These are phyloP conservation scores for Chloropsis hardwickii DNA, from an alignment of 2,113 vertebrate genomes.

Conservation along the genomic window DNA sequence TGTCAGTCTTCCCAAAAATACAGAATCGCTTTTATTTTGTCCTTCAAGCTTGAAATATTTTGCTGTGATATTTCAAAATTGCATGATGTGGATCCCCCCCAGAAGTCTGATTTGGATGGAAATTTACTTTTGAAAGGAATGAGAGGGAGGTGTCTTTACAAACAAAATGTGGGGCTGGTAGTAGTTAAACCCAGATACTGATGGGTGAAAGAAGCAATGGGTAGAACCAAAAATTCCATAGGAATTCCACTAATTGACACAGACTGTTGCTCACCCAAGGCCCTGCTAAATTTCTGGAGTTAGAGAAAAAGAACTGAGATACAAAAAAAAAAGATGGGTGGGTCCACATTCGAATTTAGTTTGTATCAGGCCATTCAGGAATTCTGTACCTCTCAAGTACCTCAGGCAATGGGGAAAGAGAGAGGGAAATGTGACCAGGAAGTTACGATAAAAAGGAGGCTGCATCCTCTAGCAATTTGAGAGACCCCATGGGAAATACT, in stretches of 20 bases:
- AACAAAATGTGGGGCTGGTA: not conserved
- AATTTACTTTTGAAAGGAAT: not conserved
- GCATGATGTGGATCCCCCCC: not conserved
- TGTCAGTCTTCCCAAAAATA: not conserved
- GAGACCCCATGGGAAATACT: not conserved
- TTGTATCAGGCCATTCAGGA: not conserved
- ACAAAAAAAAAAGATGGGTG: not conserved
- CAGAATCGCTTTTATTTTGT: not conserved
- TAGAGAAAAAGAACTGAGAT: not conserved
- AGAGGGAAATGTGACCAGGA: not conserved
- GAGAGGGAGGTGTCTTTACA: not conserved
- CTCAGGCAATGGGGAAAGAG: not conserved
- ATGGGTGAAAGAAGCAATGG: not conserved
- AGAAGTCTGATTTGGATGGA: not conserved
- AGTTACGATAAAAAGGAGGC: not conserved
- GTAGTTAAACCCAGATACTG: not conserved
- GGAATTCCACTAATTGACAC: not conserved
- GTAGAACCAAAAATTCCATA: not conserved
- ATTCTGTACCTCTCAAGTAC: not conserved
- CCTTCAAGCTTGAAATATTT: not conserved
- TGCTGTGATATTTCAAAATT: not conserved
- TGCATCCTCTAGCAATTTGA: not conserved
- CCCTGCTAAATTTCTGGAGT: not conserved
- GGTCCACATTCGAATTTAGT: not conserved
- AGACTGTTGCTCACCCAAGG: not conserved